A percentile compares a stretch with the other conserved stretches of the same genome.
phyloP scores from a whole-genome alignment of 2,888 invertebrate species.

The Chelonus formosanus region DNA sequence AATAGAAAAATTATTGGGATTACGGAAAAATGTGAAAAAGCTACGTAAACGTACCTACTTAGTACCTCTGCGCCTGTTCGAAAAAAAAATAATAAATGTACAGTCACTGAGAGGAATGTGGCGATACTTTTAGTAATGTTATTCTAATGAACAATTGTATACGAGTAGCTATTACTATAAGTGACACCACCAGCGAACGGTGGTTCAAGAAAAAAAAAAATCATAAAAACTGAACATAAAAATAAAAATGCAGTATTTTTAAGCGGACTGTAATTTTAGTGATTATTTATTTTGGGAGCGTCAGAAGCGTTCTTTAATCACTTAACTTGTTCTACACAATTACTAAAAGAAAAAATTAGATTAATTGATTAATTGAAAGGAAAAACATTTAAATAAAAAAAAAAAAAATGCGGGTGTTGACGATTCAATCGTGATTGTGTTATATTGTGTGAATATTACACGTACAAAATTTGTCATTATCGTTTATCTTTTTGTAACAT shows the following conservation, averaged over 20 bases:
- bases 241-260: constrained; percentile 61
- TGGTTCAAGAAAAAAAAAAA: constrained; percentile 37
- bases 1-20: constrained; percentile 30
- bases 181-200: constrained; percentile 44
- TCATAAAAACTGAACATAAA: constrained; percentile 34
- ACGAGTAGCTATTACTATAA: constrained; percentile 61
- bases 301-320: constrained; percentile 56
- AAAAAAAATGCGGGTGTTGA: constrained; percentile 25
- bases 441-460: constrained; percentile 56
- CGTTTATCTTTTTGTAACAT: constrained; percentile 55
- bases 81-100: constrained; percentile 22
- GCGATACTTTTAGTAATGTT: constrained; percentile 57
- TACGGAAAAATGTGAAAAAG: constrained; percentile 34
- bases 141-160: constrained; percentile 65
- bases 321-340: constrained; percentile 60
- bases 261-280: constrained; percentile 63
- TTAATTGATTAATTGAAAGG: constrained; percentile 30
- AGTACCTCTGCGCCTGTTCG: constrained; percentile 41
- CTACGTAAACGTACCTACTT: constrained; percentile 41
- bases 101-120: constrained; percentile 38
- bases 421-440: constrained; percentile 51
- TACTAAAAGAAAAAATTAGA: constrained; percentile 46
- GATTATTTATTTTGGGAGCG: constrained; percentile 65
- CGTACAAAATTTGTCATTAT: constrained; percentile 43
- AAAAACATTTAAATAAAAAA: constrained; percentile 23